Conservation (phyloP, 2,113 vertebrate genomes). For the Fulica atra region DNA sequence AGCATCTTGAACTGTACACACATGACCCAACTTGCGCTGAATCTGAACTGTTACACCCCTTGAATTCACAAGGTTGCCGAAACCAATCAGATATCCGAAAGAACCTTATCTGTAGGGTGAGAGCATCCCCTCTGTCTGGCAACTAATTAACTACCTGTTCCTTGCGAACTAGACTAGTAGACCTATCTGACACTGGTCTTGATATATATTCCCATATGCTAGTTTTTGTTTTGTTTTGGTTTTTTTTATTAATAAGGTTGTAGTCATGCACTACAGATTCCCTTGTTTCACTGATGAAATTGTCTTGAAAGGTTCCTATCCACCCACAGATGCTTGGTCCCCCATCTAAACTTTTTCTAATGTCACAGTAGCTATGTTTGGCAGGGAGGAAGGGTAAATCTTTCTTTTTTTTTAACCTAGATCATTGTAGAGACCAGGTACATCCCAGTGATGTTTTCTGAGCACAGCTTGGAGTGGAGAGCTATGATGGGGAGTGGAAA, state of each 20-base stretch:
- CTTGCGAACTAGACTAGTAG: not conserved
- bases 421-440: not conserved
- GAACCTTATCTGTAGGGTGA: not conserved
- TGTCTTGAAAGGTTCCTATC: not conserved
- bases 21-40: not conserved
- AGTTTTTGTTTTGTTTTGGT: not conserved
- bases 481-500: not conserved
- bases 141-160: not conserved
- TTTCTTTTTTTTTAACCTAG: not conserved
- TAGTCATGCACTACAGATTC: not conserved
- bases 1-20: fast-evolving
- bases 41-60: not conserved
- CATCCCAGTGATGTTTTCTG: not conserved
- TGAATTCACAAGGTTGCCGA: not conserved
- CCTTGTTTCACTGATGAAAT: not conserved
- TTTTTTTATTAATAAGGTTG: not conserved
- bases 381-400: too few species aligned
- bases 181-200: not conserved
- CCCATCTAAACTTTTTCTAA: not conserved
- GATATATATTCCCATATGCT: not conserved
- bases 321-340: not conserved
- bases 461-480: not conserved
- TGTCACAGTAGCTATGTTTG: not conserved
- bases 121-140: not conserved
- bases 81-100: not conserved